These are phyloP conservation scores for Tortricodes alternella DNA, from an alignment of 2,888 invertebrate genomes.

Conservation along the genomic window DNA sequence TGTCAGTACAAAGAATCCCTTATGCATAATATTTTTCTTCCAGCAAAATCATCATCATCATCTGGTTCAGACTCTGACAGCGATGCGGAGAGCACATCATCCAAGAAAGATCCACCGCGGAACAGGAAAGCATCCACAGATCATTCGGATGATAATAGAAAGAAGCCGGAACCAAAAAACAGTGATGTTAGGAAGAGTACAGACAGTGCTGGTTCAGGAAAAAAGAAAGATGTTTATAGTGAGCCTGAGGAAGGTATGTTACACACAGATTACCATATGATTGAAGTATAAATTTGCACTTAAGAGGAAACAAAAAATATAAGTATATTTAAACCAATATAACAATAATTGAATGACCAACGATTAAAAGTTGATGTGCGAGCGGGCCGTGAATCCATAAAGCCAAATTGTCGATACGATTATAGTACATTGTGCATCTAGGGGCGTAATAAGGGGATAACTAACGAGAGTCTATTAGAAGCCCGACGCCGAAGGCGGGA, in stretches of 20 bases:
- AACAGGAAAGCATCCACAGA: slow-evolving; percentile 65
- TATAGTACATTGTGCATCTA: too few relatives aligned
- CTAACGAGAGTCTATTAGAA: too few relatives aligned
- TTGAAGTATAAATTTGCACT: too few relatives aligned
- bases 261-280: not conserved
- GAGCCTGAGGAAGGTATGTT: slow-evolving; percentile 91
- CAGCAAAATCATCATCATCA: slow-evolving; percentile 72
- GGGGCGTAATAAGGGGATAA: too few relatives aligned
- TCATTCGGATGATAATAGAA: slow-evolving; percentile 60
- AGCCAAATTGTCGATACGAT: too few relatives aligned
- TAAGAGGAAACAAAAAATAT: too few relatives aligned
- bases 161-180: slow-evolving; percentile 65
- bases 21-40: slow-evolving; percentile 19
- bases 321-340: too few relatives aligned
- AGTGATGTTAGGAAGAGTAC: slow-evolving; percentile 68
- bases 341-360: too few relatives aligned
- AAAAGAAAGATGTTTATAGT: slow-evolving; percentile 83
- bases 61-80: slow-evolving; percentile 79
- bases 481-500: too few relatives aligned
- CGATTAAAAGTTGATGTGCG: too few relatives aligned
- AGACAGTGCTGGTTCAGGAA: slow-evolving; percentile 60
- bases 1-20: too few relatives aligned
- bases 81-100: slow-evolving; percentile 61
- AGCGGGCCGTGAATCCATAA: too few relatives aligned
- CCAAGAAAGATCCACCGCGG: slow-evolving; percentile 65